A percentile compares a stretch with the other conserved stretches of the same genome.
phyloP scores from a whole-genome alignment of 2,888 invertebrate species.

The Drosophila flavopinicola region DNA sequence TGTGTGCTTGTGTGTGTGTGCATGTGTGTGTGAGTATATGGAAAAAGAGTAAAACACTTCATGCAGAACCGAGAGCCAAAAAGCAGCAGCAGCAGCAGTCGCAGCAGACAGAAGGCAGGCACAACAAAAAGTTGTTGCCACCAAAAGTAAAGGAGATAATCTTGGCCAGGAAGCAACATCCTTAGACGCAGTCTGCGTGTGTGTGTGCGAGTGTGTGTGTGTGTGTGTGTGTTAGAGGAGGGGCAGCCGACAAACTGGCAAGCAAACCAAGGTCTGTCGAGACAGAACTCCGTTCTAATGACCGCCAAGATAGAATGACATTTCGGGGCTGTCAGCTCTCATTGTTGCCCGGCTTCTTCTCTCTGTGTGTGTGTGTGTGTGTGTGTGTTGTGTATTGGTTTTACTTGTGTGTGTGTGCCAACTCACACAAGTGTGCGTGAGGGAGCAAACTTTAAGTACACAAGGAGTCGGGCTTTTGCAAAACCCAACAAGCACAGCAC shows the following conservation, averaged over 20 bases:
- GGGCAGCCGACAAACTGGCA: conserved; percentile 55
- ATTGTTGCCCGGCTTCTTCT: conserved; percentile 67
- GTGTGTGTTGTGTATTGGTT: conserved; percentile 48
- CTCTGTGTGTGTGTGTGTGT: too few relatives aligned
- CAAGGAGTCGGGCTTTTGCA: conserved; percentile 57
- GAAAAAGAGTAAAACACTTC: conserved; percentile 79
- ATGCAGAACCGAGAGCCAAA: conserved; percentile 69
- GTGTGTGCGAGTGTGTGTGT: conserved; percentile 6
- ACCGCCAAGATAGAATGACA: conserved; percentile 82
- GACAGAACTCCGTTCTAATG: conserved; percentile 78
- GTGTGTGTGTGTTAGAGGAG: conserved; percentile 3
- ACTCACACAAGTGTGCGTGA: conserved; percentile 36
- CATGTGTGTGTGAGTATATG: conserved; percentile 30
- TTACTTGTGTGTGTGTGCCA: conserved; percentile 25
- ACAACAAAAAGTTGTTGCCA: conserved; percentile 74
- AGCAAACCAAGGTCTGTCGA: conserved; percentile 48
- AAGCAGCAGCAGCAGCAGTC: conserved; percentile 22
- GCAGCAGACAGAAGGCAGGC: conserved; percentile 12
- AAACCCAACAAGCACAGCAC: conserved; percentile 47
- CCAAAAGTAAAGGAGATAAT: conserved; percentile 79
- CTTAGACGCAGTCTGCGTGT: conserved; percentile 32
- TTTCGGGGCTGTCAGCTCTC: conserved; percentile 79
- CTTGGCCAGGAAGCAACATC: conserved; percentile 72
- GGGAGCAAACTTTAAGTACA: conserved; percentile 78
- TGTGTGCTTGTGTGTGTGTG: conserved; percentile 6